phyloP scores from a whole-genome alignment of 2,888 invertebrate species.

The Neuroscelio doddi region DNA sequence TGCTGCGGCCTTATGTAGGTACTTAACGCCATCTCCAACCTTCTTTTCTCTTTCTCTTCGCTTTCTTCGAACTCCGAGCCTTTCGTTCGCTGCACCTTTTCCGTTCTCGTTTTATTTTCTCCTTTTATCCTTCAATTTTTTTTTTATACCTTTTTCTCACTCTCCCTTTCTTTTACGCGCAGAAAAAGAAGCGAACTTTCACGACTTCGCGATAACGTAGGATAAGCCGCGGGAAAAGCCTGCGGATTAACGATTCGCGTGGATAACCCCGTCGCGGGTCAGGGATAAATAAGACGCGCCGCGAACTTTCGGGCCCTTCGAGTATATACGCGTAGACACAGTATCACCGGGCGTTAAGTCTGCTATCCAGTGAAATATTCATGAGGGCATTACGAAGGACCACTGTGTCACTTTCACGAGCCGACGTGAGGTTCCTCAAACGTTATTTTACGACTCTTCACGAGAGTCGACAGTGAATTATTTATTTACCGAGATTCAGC shows the following conservation, averaged over 20 bases:
- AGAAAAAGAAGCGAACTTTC: not conserved
- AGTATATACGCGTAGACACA: constrained; percentile 1
- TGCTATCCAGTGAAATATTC: constrained; percentile 5
- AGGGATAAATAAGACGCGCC: constrained; percentile 26
- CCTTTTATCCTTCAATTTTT: too few species aligned
- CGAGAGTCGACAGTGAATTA: constrained; percentile 5
- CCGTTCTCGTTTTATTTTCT: too few species aligned
- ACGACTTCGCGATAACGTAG: constrained; percentile 33
- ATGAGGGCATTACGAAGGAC: constrained; percentile 4
- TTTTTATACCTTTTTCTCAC: too few species aligned
- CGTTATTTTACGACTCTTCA: constrained; percentile 2
- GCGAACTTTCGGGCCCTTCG: constrained; percentile 2
- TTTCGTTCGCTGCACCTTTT: constrained; percentile 4
- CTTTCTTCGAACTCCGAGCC: constrained; percentile 4
- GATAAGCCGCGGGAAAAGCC: constrained; percentile 39
- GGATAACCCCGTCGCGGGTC: constrained; percentile 47
- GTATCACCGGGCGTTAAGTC: constrained; percentile 7
- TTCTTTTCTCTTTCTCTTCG: constrained; percentile 8
- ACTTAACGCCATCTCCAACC: constrained; percentile 20
- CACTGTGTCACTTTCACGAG: constrained; percentile 1
- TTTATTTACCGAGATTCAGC: constrained; percentile 1
- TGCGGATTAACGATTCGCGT: constrained; percentile 50
- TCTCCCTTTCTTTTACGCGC: too few species aligned
- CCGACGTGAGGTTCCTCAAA: constrained; percentile 4
- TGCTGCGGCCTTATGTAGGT: constrained; percentile 29